These are phyloP conservation scores for Periplaneta americana DNA, from an alignment of 1,140 invertebrate genomes.

Conservation along the genomic window DNA sequence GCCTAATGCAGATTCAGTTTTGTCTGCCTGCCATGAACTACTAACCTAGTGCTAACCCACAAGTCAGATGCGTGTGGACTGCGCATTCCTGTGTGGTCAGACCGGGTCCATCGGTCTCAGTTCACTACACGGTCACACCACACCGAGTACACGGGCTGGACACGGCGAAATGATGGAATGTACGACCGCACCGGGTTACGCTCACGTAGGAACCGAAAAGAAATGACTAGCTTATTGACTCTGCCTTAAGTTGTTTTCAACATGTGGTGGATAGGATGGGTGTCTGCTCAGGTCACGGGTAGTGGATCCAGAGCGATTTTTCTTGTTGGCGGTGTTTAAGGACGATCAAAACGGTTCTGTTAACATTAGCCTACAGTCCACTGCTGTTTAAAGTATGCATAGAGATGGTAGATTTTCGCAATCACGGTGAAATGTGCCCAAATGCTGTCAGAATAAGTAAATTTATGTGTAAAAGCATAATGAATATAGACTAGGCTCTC, in stretches of 20 bases:
- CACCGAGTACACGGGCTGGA: neutral
- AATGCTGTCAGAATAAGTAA: no score
- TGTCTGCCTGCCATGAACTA: neutral
- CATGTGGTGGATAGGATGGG: neutral
- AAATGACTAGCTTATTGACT: neutral
- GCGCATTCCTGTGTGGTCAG: neutral
- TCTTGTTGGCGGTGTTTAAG: neutral
- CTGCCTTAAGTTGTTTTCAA: neutral
- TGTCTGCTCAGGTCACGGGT: neutral
- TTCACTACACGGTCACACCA: neutral
- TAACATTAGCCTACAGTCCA: no score
- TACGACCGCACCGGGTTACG: neutral
- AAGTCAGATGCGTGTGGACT: neutral
- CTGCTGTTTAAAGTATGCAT: no score
- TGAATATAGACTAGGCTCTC: no score
- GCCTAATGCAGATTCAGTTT: neutral
- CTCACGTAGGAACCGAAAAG: neutral
- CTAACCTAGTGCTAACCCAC: neutral
- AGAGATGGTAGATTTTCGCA: no score
- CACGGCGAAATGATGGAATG: neutral
- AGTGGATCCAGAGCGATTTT: neutral
- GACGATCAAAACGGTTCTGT: no score
- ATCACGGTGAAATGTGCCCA: no score
- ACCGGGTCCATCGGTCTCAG: neutral
- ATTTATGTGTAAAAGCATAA: no score